Conservation (phyloP, 2,797 vertebrate genomes). For the Paratrypauchen microcephalus region DNA sequence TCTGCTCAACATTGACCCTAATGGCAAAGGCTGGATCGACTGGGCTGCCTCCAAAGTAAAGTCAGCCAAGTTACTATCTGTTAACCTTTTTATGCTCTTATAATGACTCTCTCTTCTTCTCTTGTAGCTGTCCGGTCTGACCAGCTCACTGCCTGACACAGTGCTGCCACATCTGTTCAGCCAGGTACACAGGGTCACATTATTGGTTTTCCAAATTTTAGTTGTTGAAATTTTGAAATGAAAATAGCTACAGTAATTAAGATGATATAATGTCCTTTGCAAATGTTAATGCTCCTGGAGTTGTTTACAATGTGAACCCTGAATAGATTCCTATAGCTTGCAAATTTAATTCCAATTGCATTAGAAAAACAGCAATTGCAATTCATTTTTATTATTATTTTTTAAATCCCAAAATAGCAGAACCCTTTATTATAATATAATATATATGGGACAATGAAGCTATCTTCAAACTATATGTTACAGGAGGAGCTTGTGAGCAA, state of each 20-base stretch:
- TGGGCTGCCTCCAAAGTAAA: constrained; percentile 94
- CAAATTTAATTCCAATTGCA: too few relatives aligned
- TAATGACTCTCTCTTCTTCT: neutral
- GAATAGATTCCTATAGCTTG: too few relatives aligned
- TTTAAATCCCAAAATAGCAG: too few relatives aligned
- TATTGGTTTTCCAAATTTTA: neutral
- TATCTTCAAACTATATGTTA: neutral
- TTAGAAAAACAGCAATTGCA: too few relatives aligned
- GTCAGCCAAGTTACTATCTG: neutral
- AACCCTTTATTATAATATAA: neutral
- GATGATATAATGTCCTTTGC: too few relatives aligned
- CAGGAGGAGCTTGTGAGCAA: constrained; percentile 95
- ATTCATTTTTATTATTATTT: too few relatives aligned
- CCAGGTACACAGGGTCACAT: constrained; percentile 79
- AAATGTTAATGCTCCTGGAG: too few relatives aligned
- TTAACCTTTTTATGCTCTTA: neutral
- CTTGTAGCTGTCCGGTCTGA: constrained; percentile 88
- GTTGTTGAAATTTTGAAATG: too few relatives aligned
- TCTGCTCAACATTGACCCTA: constrained; percentile 94
- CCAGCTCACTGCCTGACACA: constrained; percentile 87
- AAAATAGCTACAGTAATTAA: too few relatives aligned
- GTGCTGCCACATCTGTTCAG: constrained; percentile 95
- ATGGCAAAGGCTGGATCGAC: constrained; percentile 97
- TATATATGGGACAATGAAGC: neutral
- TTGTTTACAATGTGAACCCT: too few relatives aligned